phyloP scores from a whole-genome alignment of 2,888 invertebrate species.

The Athetis lepigone region DNA sequence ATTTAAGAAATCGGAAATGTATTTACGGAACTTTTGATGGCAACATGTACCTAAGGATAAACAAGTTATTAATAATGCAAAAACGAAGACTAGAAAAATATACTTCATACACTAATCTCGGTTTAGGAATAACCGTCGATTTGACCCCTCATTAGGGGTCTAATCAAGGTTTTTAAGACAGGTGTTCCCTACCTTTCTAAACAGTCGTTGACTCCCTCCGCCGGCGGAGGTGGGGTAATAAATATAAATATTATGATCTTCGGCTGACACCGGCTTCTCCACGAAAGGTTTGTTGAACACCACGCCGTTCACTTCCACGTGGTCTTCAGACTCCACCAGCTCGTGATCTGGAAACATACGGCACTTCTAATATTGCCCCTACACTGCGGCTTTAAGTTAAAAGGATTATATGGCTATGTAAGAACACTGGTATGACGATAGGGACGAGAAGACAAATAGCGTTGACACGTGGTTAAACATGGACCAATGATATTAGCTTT shows the following conservation, averaged over 20 bases:
- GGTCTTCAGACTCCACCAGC: conserved; percentile 98
- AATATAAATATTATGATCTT: conserved; percentile 99
- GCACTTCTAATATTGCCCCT: background rate
- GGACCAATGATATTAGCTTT: conserved; percentile 1
- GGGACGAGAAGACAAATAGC: background rate
- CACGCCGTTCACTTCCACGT: conserved; percentile 98
- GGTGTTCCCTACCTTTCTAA: conserved; percentile 95
- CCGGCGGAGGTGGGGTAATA: conserved; percentile 99
- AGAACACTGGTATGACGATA: background rate
- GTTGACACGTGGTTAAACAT: background rate
- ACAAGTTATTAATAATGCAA: background rate
- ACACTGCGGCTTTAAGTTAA: background rate
- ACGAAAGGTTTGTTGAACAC: conserved; percentile 99
- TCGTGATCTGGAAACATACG: conserved; percentile 93
- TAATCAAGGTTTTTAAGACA: too few relatives aligned
- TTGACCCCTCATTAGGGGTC: too few relatives aligned
- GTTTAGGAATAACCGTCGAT: too few relatives aligned
- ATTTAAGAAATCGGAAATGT: conserved; percentile 11
- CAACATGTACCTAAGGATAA: background rate
- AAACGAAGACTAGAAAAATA: background rate
- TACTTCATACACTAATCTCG: too few relatives aligned
- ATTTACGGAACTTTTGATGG: background rate
- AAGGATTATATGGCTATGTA: background rate
- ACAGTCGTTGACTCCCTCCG: conserved; percentile 99
- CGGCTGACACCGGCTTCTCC: conserved; percentile 99